Evolutionary conservation across 2,888 invertebrate genomes (phyloP), one percentile per base, ranked within the genome.

Genomic region (Shargacucullia verbasci): DNA sequence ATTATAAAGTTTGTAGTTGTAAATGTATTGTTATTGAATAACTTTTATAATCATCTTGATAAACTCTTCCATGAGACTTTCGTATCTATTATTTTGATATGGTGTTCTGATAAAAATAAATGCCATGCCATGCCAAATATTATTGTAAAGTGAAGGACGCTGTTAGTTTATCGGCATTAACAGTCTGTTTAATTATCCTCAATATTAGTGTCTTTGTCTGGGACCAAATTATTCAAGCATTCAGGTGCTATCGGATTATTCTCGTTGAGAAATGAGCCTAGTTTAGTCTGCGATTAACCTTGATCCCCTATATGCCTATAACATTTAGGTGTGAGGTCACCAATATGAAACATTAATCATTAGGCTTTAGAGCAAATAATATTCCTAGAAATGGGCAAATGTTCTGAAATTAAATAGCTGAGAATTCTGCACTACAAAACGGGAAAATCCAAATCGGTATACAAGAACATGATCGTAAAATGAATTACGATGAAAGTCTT

Each of bases 311-410:
- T n/a, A n/a, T n/a, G 60, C 25, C 10, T 11, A 35, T 29, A 48
- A 48, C 49, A 47, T 48, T 53, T 38, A 44, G 29, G 41, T 60
- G 49, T 53, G 39, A 46, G 40, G 48, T 40, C 53, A 49, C 33
- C 27, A 59, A 40, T 38, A 67, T 25, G 45, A 41, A 59, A 47
- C 47, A 64, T 64, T 48, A 68, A 64, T 59, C 59, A 48, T 45
- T 37, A 12, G 14, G 39, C 12, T 59, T 68, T 60, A 27, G 33
- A 31, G 37, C 48, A 53, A 59, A 46, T 46, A 33, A 35, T 59
- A 29, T 14, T 27, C n/a, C 13, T 14, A 37, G 43, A 44, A 47
- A 47, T 48, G 15, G 38, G 35, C 44, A 39, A 50, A 59, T 46
- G 29, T 37, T 40, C 35, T 33, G 25, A 40, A 64, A 64, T 64